Base-by-base conservation (phyloP, 2,888 invertebrate species). In the Yponomeuta malinellus region DNA sequence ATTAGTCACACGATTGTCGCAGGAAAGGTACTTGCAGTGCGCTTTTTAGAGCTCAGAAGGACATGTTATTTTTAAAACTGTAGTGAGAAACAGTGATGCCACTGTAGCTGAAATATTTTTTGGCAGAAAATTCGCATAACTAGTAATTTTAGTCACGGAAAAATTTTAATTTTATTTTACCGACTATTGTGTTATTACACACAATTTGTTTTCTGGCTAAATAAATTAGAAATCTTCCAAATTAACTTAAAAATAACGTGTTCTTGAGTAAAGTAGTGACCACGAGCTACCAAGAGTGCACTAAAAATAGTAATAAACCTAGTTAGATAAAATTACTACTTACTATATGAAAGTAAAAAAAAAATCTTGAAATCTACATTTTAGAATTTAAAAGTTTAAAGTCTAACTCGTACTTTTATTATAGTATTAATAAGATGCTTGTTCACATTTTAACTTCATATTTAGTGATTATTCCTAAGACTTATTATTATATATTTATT, bases 381-480 rank as follows among this genome's bases (percentile, higher is more conserved):
- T 90, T 92, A 91, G 90, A 87, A 43, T 90, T 88, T 89, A 83
- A 89, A 90, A 89, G 86, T 87, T 88, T 85, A 89, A 91, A 90
- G 84, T 89, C 89, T 88, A 90, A 88, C 86, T 90, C 90, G 89
- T 90, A 90, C 89, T 89, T 91, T 90, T 90, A 90, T 71, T 64
- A 69, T 86, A 86, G 87, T 82, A 63, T 64, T 43, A 87, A 81
- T 92, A 92, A 90, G 89, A 89, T 79, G 92, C 92, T 92, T 92
- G 90, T 91, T 92, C 92, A 91, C 89, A 86, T 91, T 91, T 91
- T 90, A 90, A 88, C 90, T 90, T 91, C 88, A 85, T 91, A 91
- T 86, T 85, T 88, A 88, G 84, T 86, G 88, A 88, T 84, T 63
- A 90, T 81, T 79, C 79, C 75, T 90, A 89, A 89, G 86, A 83